Evolutionary conservation across 2,888 invertebrate species (phyloP), one percentile per base, ranked within the genome.

Genomic region (Polietes domitor): DNA sequence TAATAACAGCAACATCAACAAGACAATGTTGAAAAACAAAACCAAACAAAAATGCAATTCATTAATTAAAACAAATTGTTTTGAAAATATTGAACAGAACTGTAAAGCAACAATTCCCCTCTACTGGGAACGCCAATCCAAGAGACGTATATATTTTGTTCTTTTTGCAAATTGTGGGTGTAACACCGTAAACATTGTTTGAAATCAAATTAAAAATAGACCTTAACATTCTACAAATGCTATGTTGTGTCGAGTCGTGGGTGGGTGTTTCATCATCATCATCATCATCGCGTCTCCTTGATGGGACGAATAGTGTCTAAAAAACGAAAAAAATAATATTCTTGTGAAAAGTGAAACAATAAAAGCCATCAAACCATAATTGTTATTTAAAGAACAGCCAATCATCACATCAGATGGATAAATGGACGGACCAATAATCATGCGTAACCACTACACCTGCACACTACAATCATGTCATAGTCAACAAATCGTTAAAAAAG

Each of bases 121-220:
- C n/a, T n/a, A n/a, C n/a, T n/a, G n/a, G n/a, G n/a, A n/a, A n/a
- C n/a, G n/a, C n/a, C n/a, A n/a, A n/a, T n/a, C n/a, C n/a, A n/a
- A n/a, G n/a, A n/a, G n/a, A n/a, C n/a, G n/a, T n/a, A n/a, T n/a
- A n/a, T n/a, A 50, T 61, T 73, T 55, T n/a, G n/a, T 32, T 76
- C 17, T 80, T 80, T 72, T 32, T 55, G 55, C 71, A 41, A 73
- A 72, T 41, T 63, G 80, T 83, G 77, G 83, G 80, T 78, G 83
- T 71, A 21, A 58, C 55, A 73, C 26, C 58, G 43, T 73, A 73
- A 73, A 73, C 61, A 73, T 15, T 28, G 32, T 53, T 71, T 32
- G 53, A 71, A 43, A 71, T 71, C 28, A 28, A 47, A 70, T 28
- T 50, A 50, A 70, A 70, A 70, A 70, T 50, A 50, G 70, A 61